Base-by-base conservation (phyloP, 2,113 vertebrate species). In the Ibidorhyncha struthersii region DNA sequence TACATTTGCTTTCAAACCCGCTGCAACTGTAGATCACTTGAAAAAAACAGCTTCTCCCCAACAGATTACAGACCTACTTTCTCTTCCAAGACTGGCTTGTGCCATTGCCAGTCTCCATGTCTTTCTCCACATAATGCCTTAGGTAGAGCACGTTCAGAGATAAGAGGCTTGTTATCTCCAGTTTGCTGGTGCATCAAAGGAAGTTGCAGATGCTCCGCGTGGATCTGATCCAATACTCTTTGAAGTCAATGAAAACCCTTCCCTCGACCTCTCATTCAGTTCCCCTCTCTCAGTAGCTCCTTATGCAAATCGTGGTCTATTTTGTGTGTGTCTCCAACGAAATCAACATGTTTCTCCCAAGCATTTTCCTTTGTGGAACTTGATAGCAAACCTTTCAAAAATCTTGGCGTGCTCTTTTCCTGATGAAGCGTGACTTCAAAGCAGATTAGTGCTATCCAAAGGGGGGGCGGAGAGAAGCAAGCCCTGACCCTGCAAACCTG, bases 171-270 rank as follows among this genome's bases (percentile, higher is more conserved):
- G 66, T 94, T 82, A 91, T 90, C 86, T 91, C 23, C 49, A 38
- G 52, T 85, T 93, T 89, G 84, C 66, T 90, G 78, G 56, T 77
- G 58, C 84, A 96, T 97, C 97, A 97, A 96, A 96, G 93, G 93
- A 90, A 91, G 65, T 53, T 86, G 70, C 95, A 97, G 94, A 96
- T 97, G 96, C 89, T 94, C 84, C 1, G 2, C 16, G 7, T 96
- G 95, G 96, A 95, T 95, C 86, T 85, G 74, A 82, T 95, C 91
- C 93, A 95, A 70, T 50, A 14, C 58, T 82, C 94, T 96, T 96
- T 97, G 95, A 97, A 97, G 95, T 93, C 93, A 88, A 23, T 91
- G 73, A 95, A 94, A 90, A 85, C 45, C 32, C 36, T 93, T 96
- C n/a, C 45, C 41, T 94, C 1, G 26, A 89, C 84, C 86, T 47